A percentile compares a stretch with the other conserved stretches of the same genome.
Conservation (phyloP, 2,888 invertebrate genomes). For the Oasisia sp. region DNA sequence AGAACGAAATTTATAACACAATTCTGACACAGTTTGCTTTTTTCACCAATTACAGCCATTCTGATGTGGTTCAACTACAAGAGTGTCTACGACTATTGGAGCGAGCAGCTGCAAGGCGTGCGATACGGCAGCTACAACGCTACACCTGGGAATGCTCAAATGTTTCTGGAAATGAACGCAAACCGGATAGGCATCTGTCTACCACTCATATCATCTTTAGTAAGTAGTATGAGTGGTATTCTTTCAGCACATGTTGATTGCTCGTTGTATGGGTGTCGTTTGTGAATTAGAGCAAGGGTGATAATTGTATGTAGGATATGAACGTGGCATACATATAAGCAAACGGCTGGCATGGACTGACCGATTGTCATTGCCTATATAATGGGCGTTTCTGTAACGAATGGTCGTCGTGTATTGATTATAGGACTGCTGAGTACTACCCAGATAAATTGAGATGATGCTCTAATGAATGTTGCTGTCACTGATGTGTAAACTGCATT, state of each 20-base stretch:
- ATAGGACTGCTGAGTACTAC: no score
- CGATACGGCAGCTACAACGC: constrained; percentile 35
- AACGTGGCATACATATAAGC: not conserved
- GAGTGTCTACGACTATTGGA: constrained; percentile 99
- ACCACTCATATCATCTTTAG: constrained; percentile 73
- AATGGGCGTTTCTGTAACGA: not conserved
- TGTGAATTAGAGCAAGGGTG: not conserved
- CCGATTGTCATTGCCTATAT: not conserved
- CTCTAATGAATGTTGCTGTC: no score
- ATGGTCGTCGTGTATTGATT: not conserved
- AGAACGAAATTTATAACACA: not conserved
- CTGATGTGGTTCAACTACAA: constrained; percentile 99
- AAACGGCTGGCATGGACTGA: not conserved
- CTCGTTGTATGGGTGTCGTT: no score
- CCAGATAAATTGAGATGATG: no score
- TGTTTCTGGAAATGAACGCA: constrained; percentile 92
- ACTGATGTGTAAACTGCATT: no score
- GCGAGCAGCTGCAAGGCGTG: constrained; percentile 84
- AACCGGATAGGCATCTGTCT: constrained; percentile 97
- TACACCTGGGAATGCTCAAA: constrained; percentile 70
- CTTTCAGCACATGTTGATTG: not conserved
- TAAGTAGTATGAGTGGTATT: not conserved
- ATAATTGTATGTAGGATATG: not conserved
- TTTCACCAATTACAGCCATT: constrained; percentile 69
- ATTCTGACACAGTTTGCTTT: not conserved